Evolutionary conservation across 2,113 vertebrate genomes (phyloP).

Genomic region (Zosterops japonicus): DNA sequence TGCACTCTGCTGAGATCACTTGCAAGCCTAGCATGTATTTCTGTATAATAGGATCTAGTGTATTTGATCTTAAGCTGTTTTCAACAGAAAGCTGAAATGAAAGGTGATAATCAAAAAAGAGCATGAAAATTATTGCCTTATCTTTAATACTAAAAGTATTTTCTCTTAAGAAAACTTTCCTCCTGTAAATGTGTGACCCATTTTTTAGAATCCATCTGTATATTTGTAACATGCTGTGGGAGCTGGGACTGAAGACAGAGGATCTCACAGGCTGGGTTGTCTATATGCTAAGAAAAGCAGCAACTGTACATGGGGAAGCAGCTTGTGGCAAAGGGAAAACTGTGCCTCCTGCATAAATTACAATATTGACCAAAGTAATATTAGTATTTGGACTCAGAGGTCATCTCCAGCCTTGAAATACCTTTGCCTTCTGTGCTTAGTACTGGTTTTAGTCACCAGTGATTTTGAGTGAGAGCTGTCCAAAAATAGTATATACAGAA

Average conservation of each 20-base stretch:
- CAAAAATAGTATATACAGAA: background rate
- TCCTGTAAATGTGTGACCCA: background rate
- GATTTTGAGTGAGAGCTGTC: background rate
- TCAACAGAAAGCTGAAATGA: background rate
- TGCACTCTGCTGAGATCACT: conserved; percentile 5
- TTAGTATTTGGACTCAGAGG: background rate
- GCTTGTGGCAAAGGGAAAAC: background rate
- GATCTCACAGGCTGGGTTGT: background rate
- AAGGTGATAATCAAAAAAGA: background rate
- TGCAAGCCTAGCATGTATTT: background rate
- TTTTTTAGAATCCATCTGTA: background rate
- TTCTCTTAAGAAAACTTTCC: background rate
- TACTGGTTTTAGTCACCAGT: background rate
- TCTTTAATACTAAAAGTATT: background rate
- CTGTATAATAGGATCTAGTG: background rate
- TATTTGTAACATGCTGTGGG: background rate
- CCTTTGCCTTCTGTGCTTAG: background rate
- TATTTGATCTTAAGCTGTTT: conserved; percentile 35
- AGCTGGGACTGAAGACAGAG: background rate
- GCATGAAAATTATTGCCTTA: background rate
- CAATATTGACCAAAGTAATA: background rate
- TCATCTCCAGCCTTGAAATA: background rate
- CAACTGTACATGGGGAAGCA: background rate
- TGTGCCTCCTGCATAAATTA: background rate
- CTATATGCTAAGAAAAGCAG: background rate